Base-by-base conservation (phyloP, 2,888 invertebrate genomes). In the Drosophila falleni region DNA sequence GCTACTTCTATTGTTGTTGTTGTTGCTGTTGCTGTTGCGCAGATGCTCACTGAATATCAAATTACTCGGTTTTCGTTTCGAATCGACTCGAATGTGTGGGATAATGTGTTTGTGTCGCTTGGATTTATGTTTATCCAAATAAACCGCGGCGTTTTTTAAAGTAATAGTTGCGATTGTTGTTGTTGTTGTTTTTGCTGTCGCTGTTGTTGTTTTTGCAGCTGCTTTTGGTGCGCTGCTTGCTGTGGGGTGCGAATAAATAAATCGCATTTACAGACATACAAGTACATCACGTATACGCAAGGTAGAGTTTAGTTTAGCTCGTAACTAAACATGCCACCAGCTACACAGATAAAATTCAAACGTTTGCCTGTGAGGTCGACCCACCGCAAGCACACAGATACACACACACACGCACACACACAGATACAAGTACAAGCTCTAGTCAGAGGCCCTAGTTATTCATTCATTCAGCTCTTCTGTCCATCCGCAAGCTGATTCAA, bases 221-320 rank as follows among this genome's bases (percentile, higher is more conserved):
- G 78, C 59, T 61, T 71, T 65, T 78, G 74, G 72, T 82, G 55
- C 53, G 74, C 54, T 53, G 58, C 47, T 58, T 71, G 41, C 51
- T 83, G 82, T 87, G 89, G 83, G 89, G 88, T 88, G 83, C 86
- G 86, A 89, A 89, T 89, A 89, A 89, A 89, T 86, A 88, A 89
- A 89, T 82, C 86, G 80, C 81, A 89, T 72, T 85, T 79, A 64
- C 78, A 37, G 44, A 39, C 65, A 64, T 16, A 56, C 55, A 39
- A 42, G 15, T 13, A 26, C 59, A 59, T 49, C 42, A 46, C 58
- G 58, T 58, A 77, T 37, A 54, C 46, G 56, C 74, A 49, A 50
- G 37, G 54, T 70, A 63, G 44, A 44, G 35, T 55, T 60, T 54
- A 53, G 70, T 61, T 74, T 29, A 68, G 62, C 65, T 60, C 29